These are phyloP conservation scores for Ceratitis capitata DNA, from an alignment of 1,140 invertebrate genomes.

Conservation along the genomic window DNA sequence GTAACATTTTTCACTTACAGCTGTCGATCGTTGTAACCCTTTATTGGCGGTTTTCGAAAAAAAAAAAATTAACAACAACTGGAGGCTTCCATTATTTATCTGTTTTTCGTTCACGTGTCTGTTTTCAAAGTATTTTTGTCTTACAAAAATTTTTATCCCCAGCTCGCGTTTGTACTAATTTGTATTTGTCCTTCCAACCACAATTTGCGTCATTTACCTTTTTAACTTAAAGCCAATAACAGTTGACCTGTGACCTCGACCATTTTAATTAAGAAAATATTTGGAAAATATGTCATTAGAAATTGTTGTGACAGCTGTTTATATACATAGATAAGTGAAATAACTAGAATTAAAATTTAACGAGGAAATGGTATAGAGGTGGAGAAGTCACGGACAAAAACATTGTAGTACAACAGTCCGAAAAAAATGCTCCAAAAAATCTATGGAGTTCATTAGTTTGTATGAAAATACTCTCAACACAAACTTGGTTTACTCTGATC, in stretches of 20 bases:
- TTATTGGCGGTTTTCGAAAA: slow-evolving; percentile 9
- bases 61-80: not conserved
- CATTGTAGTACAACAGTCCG: no score
- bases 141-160: not conserved
- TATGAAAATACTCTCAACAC: no score
- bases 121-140: no score
- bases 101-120: not conserved
- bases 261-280: not conserved
- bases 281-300: not conserved
- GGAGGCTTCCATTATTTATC: no score
- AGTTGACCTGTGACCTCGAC: not conserved
- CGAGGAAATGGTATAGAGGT: no score
- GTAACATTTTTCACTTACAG: slow-evolving; percentile 23
- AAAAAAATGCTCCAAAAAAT: no score
- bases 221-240: not conserved
- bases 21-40: slow-evolving; percentile 34
- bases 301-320: not conserved
- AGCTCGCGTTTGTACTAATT: not conserved
- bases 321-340: no score
- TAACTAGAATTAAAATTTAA: no score
- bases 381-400: no score
- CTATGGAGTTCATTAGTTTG: no score
- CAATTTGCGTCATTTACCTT: not conserved
- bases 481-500: no score
- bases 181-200: not conserved